Conservation (phyloP, 2,888 invertebrate genomes). For the Augiades crinisus region DNA sequence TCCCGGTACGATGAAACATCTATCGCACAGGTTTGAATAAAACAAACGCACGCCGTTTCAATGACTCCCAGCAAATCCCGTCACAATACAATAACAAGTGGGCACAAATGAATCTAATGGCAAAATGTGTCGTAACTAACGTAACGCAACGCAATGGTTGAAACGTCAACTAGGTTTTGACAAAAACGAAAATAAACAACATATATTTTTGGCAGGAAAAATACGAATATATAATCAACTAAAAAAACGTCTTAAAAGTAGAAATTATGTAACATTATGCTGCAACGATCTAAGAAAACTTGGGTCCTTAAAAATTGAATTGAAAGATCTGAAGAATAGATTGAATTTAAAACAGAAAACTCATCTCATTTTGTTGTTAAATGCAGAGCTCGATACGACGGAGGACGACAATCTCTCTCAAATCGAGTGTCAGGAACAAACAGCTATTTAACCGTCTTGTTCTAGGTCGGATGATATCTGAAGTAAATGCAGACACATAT, state of each 20-base stretch:
- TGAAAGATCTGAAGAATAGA: too few species aligned
- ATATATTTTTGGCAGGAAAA: too few species aligned
- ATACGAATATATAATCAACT: too few species aligned
- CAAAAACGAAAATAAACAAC: too few species aligned
- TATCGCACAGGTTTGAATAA: not conserved
- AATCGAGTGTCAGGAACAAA: slow-evolving; percentile 14
- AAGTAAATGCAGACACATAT: not conserved
- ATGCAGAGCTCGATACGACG: not conserved
- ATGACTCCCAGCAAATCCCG: not conserved
- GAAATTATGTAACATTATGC: too few species aligned
- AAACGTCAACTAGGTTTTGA: too few species aligned
- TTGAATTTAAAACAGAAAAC: not conserved
- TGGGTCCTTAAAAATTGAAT: too few species aligned
- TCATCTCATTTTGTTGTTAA: slow-evolving; percentile 4
- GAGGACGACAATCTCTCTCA: slow-evolving; percentile 11
- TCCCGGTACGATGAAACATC: slow-evolving; percentile 41
- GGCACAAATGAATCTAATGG: too few species aligned
- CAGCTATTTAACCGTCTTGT: slow-evolving; percentile 10
- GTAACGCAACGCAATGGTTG: too few species aligned
- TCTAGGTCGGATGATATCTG: slow-evolving; percentile 1
- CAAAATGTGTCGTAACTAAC: too few species aligned
- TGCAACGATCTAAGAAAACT: too few species aligned
- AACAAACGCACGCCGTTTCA: not conserved
- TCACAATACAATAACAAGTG: not conserved
- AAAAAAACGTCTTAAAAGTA: too few species aligned